Base-by-base conservation (phyloP, 2,888 invertebrate species). In the Maniola hyperantus region DNA sequence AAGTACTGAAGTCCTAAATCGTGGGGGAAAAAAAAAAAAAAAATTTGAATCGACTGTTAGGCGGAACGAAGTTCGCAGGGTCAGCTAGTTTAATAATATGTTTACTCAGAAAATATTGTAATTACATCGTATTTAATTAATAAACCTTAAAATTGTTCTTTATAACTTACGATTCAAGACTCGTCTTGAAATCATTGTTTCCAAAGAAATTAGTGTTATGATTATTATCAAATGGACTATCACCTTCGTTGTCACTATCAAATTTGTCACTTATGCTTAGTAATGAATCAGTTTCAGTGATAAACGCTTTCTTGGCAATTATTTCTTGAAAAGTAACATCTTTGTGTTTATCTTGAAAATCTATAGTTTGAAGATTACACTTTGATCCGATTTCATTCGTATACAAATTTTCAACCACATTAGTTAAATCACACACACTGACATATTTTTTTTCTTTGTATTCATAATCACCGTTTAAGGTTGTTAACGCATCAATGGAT, bases 121-220 rank as follows among this genome's bases (percentile, higher is more conserved):
- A 18, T 26, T 18, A 20, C 6, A 10, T 15, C 10, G 65, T 61
- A 34, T 34, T 44, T 26, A 26, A 13, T 60, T 33, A 15, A 46
- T 20, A 42, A 26, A 63, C 5, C n/a, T 61, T 2, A 20, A 36
- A 34, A 48, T 15, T 4, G n/a, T 7, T 26, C n/a, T 53, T 44
- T 34, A 33, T n/a, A 70, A 90, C 91, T 87, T 79, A 91, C 91
- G 89, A 90, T 79, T 90, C 91, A 18, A 85, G 70, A 68, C 89
- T 89, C 8, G 77, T 74, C 67, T 73, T 80, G 11, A 78, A 75
- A 59, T 80, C 78, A 26, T 81, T 74, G 4, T 80, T 78, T n/a
- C 73, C 77, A 44, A 85, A 83, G 26, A 69, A 84, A 79, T 10
- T 15, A 36, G 4, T 20, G 20, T 18, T 57, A 7, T 20, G 18